Base-by-base conservation (phyloP, 2,888 invertebrate species). In the Oscheius sp. region DNA sequence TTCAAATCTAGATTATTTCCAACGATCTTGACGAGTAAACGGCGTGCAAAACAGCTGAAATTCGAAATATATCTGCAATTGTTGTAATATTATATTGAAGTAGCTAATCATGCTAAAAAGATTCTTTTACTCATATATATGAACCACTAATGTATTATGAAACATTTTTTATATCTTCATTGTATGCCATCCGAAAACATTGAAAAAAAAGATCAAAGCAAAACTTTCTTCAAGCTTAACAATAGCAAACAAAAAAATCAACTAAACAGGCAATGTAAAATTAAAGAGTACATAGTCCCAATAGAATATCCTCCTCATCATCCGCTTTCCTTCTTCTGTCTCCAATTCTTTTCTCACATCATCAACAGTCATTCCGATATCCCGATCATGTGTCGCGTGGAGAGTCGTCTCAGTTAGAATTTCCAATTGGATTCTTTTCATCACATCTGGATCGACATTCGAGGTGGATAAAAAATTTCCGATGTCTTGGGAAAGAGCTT, bases 271-370 rank as follows among this genome's bases (percentile, higher is more conserved):
- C 44, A 59, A n/a, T 14, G 38, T 22, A 22, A 41, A 59, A 17
- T 45, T 30, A 17, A 59, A 59, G 20, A 41, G 30, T 2, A 59
- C 44, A 45, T 59, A 59, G 20, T 59, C 59, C 59, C 59, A 59
- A 17, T 44, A 59, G 59, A 59, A 59, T 9, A 59, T 41, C 5
- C 26, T 41, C 28, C 8, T 41, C 59, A 59, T 2, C 9, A 59
- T 41, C 24, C 20, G 2, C 9, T 41, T 59, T 12, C 36, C 56
- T 24, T 33, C 56, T 22, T 22, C 22, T 1, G 56, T 24, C 8
- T 56, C 38, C 38, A 56, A 38, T 33, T 38, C 22, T 22, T 17
- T 26, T 14, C 20, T 8, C 2, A 36, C 22, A 9, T 56, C 22
- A 8, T 36, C 17, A 9, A 22, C 22, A 8, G 14, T 2, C 5